Base-by-base conservation (phyloP, 1,140 invertebrate genomes). In the Neodiprion fabricii region DNA sequence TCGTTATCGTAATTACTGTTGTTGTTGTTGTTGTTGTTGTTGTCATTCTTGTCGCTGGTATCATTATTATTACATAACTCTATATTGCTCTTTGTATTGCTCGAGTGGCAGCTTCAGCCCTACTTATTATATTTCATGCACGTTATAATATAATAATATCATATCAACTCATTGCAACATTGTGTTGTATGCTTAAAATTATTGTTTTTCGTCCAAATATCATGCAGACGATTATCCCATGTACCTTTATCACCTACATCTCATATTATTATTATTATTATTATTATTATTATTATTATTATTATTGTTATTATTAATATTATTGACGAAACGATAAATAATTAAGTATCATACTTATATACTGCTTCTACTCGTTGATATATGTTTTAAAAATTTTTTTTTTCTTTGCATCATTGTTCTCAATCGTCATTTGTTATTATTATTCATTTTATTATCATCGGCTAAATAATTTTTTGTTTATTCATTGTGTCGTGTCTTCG, bases 61-160 rank as follows among this genome's bases (percentile, higher is more conserved):
- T 40, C 28, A 40, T 74, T 78, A 68, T 14, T 75, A n/a, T 48
- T 76, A 81, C 28, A 40, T 40, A 85, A 82, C 77, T 75, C 78
- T 86, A 87, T 87, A 86, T 87, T 87, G 85, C 84, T 87, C 81
- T 85, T 87, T 83, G 81, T 87, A 87, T 88, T 86, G 85, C 84
- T 85, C 83, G 81, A 75, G 76, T 74, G 81, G 78, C 81, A 82
- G 81, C 53, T 83, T 82, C 81, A 84, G 84, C 82, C 81, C 82
- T 86, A 87, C 83, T 79, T 81, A 84, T 40, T 40, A 40, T 74
- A 61, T 61, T 17, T 84, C 85, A 86, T 85, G 85, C 84, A 85
- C 82, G 75, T 65, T 77, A 76, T 61, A 61, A 61, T 61, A 61
- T 40, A 40, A 40, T 40, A 40, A 40, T 40, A 40, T 40, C 28